A percentile compares a stretch with the other conserved stretches of the same genome.
Evolutionary conservation across 2,797 vertebrate genomes (phyloP).

Genomic region (Leptoclinus maculatus): DNA sequence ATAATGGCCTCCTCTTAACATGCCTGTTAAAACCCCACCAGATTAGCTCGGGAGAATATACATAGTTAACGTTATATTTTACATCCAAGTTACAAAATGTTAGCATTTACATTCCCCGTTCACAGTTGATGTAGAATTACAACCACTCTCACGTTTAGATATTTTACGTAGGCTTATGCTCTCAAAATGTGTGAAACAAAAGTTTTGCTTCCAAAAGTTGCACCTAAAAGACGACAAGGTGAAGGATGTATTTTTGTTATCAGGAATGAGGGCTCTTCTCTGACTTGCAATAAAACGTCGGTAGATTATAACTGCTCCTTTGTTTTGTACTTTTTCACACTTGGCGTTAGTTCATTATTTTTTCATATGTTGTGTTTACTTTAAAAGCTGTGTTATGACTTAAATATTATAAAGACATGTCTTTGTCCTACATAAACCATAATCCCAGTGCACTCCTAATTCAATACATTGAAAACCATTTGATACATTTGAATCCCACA

Average conservation of each 20-base stretch:
- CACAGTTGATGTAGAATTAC: not conserved
- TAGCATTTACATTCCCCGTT: not conserved
- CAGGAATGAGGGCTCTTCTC: not conserved
- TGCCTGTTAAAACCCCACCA: not conserved
- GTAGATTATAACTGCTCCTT: not conserved
- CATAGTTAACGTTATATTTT: not conserved
- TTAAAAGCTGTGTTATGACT: too few relatives aligned
- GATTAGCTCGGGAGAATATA: not conserved
- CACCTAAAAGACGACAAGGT: not conserved
- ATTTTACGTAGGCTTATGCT: not conserved
- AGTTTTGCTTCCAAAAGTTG: not conserved
- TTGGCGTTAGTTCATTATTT: not conserved
- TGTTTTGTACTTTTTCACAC: not conserved
- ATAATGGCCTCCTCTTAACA: constrained; percentile 25
- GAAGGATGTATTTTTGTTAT: not conserved
- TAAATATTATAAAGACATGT: not conserved
- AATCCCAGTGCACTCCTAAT: not conserved
- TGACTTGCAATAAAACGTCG: not conserved
- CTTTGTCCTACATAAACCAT: not conserved
- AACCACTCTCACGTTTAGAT: not conserved
- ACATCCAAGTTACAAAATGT: not conserved
- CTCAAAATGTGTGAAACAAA: not conserved
- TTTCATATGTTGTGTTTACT: not conserved
- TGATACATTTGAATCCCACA: not conserved
- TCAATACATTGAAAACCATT: not conserved